Conservation (phyloP, 1,140 invertebrate genomes). For the Papilio glaucus region DNA sequence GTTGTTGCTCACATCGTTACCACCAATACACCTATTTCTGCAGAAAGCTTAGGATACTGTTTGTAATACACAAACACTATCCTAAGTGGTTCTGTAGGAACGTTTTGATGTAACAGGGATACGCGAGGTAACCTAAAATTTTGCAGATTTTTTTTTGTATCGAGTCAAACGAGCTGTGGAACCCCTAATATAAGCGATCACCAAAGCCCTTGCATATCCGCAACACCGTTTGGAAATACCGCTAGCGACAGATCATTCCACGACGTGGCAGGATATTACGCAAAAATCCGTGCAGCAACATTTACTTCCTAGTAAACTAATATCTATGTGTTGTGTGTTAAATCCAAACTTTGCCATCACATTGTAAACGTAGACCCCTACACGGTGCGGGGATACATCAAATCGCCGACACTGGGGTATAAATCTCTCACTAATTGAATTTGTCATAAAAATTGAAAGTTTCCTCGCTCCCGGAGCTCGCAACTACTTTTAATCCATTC, state of each 20-base stretch:
- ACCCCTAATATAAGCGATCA: too few species aligned
- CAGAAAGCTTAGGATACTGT: too few species aligned
- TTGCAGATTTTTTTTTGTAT: too few species aligned
- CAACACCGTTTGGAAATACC: too few species aligned
- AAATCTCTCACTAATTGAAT: slow-evolving; percentile 79
- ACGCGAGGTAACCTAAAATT: too few species aligned
- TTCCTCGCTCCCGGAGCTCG: slow-evolving; percentile 69
- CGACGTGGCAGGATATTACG: background rate
- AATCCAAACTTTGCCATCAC: slow-evolving; percentile 63
- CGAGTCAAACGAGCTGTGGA: too few species aligned
- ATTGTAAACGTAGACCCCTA: slow-evolving; percentile 56
- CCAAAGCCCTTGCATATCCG: too few species aligned
- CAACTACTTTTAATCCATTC: slow-evolving; percentile 83
- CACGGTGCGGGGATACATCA: slow-evolving; percentile 52
- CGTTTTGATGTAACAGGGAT: too few species aligned
- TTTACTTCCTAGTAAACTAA: background rate
- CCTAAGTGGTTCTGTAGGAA: too few species aligned
- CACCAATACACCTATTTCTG: too few species aligned
- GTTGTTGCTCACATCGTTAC: too few species aligned
- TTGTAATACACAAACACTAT: too few species aligned
- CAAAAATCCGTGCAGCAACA: background rate
- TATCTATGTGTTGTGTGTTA: slow-evolving; percentile 40
- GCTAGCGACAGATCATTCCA: background rate
- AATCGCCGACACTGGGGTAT: slow-evolving; percentile 64
- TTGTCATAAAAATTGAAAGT: slow-evolving; percentile 83